Base-by-base conservation (phyloP, 2,888 invertebrate species). In the Candidula unifasciata region DNA sequence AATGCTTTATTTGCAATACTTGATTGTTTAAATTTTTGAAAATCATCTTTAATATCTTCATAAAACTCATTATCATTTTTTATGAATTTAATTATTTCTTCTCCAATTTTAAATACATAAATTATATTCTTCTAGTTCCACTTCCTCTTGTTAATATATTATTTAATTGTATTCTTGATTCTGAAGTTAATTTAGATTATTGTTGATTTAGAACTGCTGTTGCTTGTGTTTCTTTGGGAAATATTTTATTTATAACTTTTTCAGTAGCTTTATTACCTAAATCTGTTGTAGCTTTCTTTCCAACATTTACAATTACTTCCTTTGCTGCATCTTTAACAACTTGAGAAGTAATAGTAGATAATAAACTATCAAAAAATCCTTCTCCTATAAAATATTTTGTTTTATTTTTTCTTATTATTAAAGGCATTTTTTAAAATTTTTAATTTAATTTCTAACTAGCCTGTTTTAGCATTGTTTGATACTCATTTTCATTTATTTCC, bases 261-360 rank as follows among this genome's bases (percentile, higher is more conserved):
- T 30, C 33, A 66, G 1, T 33, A 0, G 33, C 73, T 74, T 74
- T 74, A 74, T 74, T 74, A 37, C n/a, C 74, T 74, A 74, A 74
- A 5, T 74, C 74, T 44, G 71, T 71, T 71, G 10, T 0, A 1
- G 73, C 13, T 74, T 74, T 52, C 21, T 54, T 74, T 18, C 21
- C 24, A 21, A 74, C 54, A 54, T 74, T 74, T 54, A 21, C 30
- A 30, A 16, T 54, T 74, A 54, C 54, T 74, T 74, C 74, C 30
- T 52, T 54, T 74, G 27, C 73, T 27, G 73, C 27, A 27, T 73
- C 69, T 69, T 69, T 35, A 3, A 37, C 18, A 69, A 21, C 69
- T 37, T 69, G 52, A 16, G 27, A 54, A 54, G 74, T 74, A 54
- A 74, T 30, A 54, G 54, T 30, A 30, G 54, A 74, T 30, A 74